A percentile compares a stretch with the other conserved stretches of the same genome.
phyloP scores from a whole-genome alignment of 2,113 vertebrate species.

The Sterrhoptilus dennistouni region DNA sequence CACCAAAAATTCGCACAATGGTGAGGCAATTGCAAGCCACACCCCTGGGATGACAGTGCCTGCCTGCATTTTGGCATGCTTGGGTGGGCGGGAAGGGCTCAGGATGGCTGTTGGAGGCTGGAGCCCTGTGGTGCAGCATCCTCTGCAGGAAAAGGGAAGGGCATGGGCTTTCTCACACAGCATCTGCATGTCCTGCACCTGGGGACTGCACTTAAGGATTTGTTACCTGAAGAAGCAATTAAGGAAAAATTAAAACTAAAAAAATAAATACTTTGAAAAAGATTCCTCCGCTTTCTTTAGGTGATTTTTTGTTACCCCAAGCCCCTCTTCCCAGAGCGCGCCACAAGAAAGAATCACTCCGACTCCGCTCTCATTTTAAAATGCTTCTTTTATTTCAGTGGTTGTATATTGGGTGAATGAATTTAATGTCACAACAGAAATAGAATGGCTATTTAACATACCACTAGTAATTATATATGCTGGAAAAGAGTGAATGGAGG shows the following conservation, averaged over 20 bases:
- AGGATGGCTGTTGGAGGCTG: not conserved
- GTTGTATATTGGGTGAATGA: slow-evolving; percentile 82
- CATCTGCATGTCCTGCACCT: rapidly evolving
- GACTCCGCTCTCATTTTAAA: slow-evolving; percentile 66
- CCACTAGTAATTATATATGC: slow-evolving; percentile 76
- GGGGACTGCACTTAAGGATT: not conserved
- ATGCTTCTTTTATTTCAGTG: slow-evolving; percentile 84
- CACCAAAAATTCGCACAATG: not conserved
- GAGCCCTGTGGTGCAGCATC: rapidly evolving
- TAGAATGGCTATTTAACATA: slow-evolving; percentile 81
- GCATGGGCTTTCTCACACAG: rapidly evolving
- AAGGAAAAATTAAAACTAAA: not conserved
- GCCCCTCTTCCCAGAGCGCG: not conserved
- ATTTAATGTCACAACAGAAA: slow-evolving; percentile 81
- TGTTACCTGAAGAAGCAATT: not conserved
- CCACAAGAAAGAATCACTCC: not conserved
- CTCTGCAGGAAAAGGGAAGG: not conserved
- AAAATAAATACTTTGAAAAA: not conserved
- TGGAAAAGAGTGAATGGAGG: slow-evolving; percentile 68
- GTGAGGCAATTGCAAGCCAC: not conserved
- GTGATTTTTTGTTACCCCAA: not conserved
- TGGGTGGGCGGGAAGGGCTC: rapidly evolving
- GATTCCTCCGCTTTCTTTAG: not conserved
- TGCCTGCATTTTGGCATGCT: rapidly evolving
- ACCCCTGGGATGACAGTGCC: not conserved